Conservation (phyloP, 2,113 vertebrate genomes). For the Sorex fumeus region DNA sequence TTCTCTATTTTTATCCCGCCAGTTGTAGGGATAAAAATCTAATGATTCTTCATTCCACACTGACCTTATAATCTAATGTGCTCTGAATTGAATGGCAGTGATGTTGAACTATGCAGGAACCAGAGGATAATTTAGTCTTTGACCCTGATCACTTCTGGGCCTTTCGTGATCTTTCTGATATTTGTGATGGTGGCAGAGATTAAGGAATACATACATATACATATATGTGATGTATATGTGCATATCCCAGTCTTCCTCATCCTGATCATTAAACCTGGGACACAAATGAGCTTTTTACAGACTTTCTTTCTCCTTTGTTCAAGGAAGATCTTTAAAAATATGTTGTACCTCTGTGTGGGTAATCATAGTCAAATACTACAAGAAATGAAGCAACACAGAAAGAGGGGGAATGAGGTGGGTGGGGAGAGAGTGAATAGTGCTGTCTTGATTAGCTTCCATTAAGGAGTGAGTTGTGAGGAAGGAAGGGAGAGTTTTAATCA, state of each 20-base stretch:
- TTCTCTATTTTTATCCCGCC: constrained; percentile 74
- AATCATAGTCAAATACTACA: not conserved
- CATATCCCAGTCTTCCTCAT: not conserved
- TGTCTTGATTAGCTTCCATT: constrained; percentile 1
- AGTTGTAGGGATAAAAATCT: constrained; percentile 83
- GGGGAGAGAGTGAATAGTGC: not conserved
- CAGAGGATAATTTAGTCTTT: constrained; percentile 86
- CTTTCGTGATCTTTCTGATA: constrained; percentile 84
- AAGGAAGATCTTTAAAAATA: constrained; percentile 60
- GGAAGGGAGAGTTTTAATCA: constrained; percentile 55
- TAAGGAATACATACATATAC: constrained; percentile 42
- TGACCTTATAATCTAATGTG: constrained; percentile 89
- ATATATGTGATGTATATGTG: not conserved
- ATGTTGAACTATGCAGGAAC: constrained; percentile 86
- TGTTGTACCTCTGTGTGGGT: not conserved
- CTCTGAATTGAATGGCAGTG: constrained; percentile 84
- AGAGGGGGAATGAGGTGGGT: not conserved
- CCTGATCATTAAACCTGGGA: constrained; percentile 6
- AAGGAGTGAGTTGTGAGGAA: not conserved
- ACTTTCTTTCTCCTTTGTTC: constrained; percentile 38
- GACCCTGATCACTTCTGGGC: constrained; percentile 79
- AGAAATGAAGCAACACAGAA: not conserved
- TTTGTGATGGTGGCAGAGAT: constrained; percentile 83
- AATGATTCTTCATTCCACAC: constrained; percentile 81
- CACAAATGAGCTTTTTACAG: constrained; percentile 34